Evolutionary conservation across 2,113 vertebrate genomes (phyloP).

Genomic region (Cepphus grylle): DNA sequence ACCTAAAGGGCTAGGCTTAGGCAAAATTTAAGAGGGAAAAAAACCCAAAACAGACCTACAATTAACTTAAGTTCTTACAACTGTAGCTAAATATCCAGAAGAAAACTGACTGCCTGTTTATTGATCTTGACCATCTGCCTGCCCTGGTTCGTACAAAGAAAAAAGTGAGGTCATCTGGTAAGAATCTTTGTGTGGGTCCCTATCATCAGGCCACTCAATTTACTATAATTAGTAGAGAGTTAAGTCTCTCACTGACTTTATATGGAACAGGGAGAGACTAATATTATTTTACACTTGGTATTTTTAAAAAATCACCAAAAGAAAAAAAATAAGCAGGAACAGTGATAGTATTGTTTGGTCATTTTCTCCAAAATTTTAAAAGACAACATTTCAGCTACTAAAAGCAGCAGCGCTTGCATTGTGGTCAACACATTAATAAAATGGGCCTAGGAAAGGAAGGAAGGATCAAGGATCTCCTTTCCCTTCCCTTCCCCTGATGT

Average conservation of each 20-base stretch:
- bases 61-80: background rate
- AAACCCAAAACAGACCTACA: background rate
- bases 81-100: background rate
- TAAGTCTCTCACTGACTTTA: background rate
- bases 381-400: background rate
- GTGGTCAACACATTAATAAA: background rate
- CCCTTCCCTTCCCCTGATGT: background rate
- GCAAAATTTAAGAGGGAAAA: background rate
- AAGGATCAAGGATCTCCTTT: background rate
- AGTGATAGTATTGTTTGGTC: no score
- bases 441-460: background rate
- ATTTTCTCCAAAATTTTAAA: background rate
- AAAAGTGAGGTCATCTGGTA: background rate
- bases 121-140: background rate
- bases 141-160: fast-evolving
- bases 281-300: background rate
- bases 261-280: background rate
- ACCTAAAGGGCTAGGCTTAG: background rate
- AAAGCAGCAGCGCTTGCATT: background rate
- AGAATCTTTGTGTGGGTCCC: background rate
- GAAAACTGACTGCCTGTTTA: background rate
- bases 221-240: background rate
- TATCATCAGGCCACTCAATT: background rate
- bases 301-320: background rate
- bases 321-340: background rate